phyloP scores from a whole-genome alignment of 2,888 invertebrate genomes.

The Noctua janthe region DNA sequence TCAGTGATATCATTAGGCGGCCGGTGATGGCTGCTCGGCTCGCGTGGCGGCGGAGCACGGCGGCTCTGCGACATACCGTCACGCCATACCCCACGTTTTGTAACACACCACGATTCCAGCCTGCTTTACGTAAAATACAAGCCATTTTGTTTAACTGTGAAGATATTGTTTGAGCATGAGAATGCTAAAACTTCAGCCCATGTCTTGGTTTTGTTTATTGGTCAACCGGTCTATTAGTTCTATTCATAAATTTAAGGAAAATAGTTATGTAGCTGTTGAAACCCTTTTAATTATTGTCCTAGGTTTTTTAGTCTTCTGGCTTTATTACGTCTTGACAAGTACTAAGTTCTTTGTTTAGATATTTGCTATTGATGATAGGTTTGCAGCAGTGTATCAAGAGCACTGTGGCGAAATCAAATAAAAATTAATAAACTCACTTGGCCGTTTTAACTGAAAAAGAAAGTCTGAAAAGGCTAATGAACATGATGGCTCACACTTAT shows the following conservation, averaged over 20 bases:
- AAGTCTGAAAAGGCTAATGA: constrained; percentile 74
- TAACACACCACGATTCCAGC: constrained; percentile 56
- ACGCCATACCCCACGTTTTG: constrained; percentile 67
- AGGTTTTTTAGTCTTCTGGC: background rate
- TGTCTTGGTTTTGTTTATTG: background rate
- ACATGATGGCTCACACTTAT: constrained; percentile 74
- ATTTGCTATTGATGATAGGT: background rate
- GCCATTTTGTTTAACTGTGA: constrained; percentile 14
- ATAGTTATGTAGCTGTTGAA: no score
- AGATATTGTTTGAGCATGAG: constrained; percentile 35
- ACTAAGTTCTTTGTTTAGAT: background rate
- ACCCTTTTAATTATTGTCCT: background rate
- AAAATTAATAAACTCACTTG: constrained; percentile 17
- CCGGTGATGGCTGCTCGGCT: constrained; percentile 33
- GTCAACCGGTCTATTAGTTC: no score
- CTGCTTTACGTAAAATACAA: constrained; percentile 52
- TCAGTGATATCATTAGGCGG: constrained; percentile 51
- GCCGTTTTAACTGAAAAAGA: constrained; percentile 68
- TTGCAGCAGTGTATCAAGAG: constrained; percentile 5
- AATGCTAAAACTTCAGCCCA: constrained; percentile 23
- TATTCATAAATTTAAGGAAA: no score
- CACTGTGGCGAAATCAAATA: constrained; percentile 3
- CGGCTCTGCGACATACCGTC: constrained; percentile 71
- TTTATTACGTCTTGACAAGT: background rate
- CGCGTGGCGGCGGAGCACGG: constrained; percentile 45